Evolutionary conservation across 2,797 vertebrate species (phyloP), one percentile per base, ranked within the genome.

Genomic region (Enteromius viviparus): DNA sequence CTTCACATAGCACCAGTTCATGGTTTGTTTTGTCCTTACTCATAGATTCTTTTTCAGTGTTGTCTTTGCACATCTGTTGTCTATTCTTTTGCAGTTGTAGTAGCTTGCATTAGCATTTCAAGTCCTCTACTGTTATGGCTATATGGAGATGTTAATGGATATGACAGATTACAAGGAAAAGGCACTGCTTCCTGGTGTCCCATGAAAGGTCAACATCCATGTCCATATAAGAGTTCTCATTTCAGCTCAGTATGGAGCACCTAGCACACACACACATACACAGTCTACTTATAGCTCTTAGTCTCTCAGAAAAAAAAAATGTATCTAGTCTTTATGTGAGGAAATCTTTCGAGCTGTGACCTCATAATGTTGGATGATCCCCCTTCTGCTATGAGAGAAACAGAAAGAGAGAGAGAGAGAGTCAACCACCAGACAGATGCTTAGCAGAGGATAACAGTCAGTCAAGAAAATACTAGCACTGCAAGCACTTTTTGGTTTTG

Each of bases 341-440:
- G 34, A 82, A 82, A 68, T 82, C 62, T 82, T 82, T 68, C 49
- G 7, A 66, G 49, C 81, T 76, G n/a, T 82, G 72, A 82, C 81
- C 81, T 82, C 81, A 76, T 76, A 68, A 82, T 68, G 72, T 76
- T 82, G 49, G 72, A 68, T 82, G 72, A 82, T 82, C 81, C 72
- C 53, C 62, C 62, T 82, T 82, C 49, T 82, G 79, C 75, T 3
- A 58, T 81, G 37, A 65, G 45, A 77, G 55, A 5, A 65, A 68
- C 34, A 68, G 55, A 62, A 47, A 76, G 47, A 74, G 62, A 74
- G 66, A 78, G 37, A 40, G 37, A 40, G 37, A 40, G 37, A 21
- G 26, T 40, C 23, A 81, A 51, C 23, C 42, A 64, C 69, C 69
- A 82, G 80, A 82, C 10, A 60, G 58, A 75, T 7, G 15, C 70